These are phyloP conservation scores for Heteronetta atricapilla DNA, from an alignment of 2,113 vertebrate genomes.

Conservation along the genomic window DNA sequence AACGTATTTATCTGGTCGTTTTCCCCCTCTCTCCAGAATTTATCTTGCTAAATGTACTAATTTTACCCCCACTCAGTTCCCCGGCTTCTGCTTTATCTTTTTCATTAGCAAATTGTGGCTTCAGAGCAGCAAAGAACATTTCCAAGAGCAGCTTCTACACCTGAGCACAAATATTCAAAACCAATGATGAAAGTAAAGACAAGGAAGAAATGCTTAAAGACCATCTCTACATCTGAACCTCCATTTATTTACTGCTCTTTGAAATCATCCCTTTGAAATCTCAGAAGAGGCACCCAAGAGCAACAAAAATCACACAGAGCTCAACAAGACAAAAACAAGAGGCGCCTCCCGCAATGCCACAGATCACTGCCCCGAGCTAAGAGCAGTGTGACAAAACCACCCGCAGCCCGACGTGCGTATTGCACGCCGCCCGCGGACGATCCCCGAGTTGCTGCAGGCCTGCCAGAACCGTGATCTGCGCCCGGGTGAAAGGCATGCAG, in stretches of 20 bases:
- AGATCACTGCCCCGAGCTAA: neutral
- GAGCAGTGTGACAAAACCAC: neutral
- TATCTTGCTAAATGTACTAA: constrained; percentile 19
- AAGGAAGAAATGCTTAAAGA: neutral
- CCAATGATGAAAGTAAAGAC: neutral
- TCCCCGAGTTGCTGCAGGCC: neutral
- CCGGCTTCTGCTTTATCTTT: neutral
- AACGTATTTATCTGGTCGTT: neutral
- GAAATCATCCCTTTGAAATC: neutral
- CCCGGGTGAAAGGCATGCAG: neutral
- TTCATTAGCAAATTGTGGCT: neutral
- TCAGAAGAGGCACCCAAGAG: neutral
- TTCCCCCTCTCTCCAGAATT: neutral
- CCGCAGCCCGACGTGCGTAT: fast-evolving
- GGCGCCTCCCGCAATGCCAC: neutral
- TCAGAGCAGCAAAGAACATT: neutral
- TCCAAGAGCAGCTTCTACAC: neutral
- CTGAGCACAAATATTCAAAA: neutral
- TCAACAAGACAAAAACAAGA: neutral
- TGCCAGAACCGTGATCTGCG: neutral
- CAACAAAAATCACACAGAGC: neutral
- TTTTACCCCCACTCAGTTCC: constrained; percentile 13
- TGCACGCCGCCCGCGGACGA: neutral
- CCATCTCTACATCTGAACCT: neutral
- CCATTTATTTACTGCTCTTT: neutral